Evolutionary conservation across 2,113 vertebrate species (phyloP), one percentile per base, ranked within the genome.

Genomic region (Tringa solitaria): DNA sequence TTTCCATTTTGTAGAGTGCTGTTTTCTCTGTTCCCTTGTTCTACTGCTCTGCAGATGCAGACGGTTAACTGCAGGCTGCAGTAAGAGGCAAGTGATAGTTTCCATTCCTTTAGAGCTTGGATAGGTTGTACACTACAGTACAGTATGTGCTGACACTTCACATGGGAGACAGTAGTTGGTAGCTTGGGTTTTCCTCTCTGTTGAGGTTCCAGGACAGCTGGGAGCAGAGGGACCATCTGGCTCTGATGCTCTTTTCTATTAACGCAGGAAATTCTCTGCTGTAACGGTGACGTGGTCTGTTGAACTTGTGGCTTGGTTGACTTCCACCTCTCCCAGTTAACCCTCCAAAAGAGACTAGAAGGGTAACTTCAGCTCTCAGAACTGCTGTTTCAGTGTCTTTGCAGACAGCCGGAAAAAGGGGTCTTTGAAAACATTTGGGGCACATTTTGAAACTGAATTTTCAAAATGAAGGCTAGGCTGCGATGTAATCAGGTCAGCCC

Each of bases 361-460:
- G 6, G 17, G 4, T 65, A 19, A 39, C 18, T 88, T 89, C 20
- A 45, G 43, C 13, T 74, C 32, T 64, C 3, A 1, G 32, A 90
- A 17, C 9, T 53, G 22, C 35, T 90, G 9, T 48, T 90, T 57
- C 43, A 56, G 10, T 26, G 41, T 35, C 33, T 75, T 78, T n/a
- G 5, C 20, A 82, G 51, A 18, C 1, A 2, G 10, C 5, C 54
- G 14, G 15, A 7, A 50, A 13, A 60, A 59, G 9, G 1, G 1
- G 6, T 39, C 10, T 45, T 80, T 53, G 54, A 61, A 90, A 69
- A 9, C 5, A 46, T 43, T 46, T 82, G 35, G 14, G 39, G 4
- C 21, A 79, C 30, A 45, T 76, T 88, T 83, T 80, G 70, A 95
- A 77, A 77, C 11, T 60, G 79, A 53, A 61, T 86, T 88, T 97